Evolutionary conservation across 2,797 vertebrate species (phyloP), one percentile per base, ranked within the genome.

Genomic region (Melanogrammus aeglefinus): DNA sequence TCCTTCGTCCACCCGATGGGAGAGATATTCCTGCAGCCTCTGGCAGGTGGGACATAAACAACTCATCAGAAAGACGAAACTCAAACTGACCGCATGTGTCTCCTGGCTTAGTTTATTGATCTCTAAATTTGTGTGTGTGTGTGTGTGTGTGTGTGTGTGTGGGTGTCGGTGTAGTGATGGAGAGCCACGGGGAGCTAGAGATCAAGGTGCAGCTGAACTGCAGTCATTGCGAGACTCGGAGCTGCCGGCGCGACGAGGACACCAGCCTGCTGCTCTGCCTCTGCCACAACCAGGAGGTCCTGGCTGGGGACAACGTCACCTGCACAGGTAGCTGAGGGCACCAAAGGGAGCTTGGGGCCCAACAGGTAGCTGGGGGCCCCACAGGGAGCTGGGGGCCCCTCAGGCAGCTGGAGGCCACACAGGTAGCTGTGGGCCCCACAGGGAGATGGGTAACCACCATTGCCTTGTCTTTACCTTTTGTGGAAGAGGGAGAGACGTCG

Each of bases 141-240:
- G 44, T 47, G 44, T 47, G 44, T 47, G 12, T 47, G 73, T 74
- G 14, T 74, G 73, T 41, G n/a, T 74, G 73, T 44, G n/a, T 27
- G n/a, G 16, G 31, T 63, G 31, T 33, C 31, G 31, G 2, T 79
- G 13, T 79, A 98, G 96, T 90, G 76, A 96, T 95, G 92, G 96
- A 97, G 85, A 96, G 94, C 80, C 96, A 97, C 0, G 95, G 97
- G 1, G 97, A 98, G 82, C 96, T 95, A 83, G 95, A 95, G 86
- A 96, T 97, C 91, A 92, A 94, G 90, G 93, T 96, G 75, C 93
- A 96, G 77, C 91, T 96, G 41, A 97, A 95, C 87, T 97, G 96
- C 87, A 97, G 94, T 89, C 96, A 97, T 86, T 97, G 97, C 81
- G 93, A 95, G 84, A 94, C 94, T 0, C 96, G 96, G 88, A 96